These are phyloP conservation scores for Ploceus nigricollis DNA, from an alignment of 2,113 vertebrate species.

Conservation along the genomic window DNA sequence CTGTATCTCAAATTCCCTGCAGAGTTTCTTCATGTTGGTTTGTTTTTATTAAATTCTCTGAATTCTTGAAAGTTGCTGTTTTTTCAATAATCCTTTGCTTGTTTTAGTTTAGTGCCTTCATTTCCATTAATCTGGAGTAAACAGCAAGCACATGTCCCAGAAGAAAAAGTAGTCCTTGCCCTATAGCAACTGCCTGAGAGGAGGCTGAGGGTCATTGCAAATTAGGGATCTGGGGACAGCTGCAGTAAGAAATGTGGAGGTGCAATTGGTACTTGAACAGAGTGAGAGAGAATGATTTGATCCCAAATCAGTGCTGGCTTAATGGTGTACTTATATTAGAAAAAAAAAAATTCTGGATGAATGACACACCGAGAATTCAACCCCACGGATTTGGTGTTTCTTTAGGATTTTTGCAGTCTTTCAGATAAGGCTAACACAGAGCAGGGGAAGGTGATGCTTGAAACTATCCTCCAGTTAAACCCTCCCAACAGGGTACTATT, in stretches of 20 bases:
- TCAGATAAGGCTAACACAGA: accelerated
- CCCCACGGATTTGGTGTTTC: neutral
- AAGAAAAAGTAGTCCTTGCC: neutral
- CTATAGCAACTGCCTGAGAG: neutral
- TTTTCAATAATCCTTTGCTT: neutral
- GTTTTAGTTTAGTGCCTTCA: neutral
- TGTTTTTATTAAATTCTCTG: neutral
- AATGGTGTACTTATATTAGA: neutral
- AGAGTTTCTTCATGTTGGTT: neutral
- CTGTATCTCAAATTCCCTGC: neutral
- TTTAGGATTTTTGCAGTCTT: neutral
- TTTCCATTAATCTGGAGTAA: neutral
- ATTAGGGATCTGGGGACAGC: neutral
- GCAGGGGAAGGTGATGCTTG: neutral
- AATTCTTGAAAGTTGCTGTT: neutral
- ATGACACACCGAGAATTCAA: too few relatives aligned
- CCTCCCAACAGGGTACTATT: neutral
- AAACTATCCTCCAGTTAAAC: neutral
- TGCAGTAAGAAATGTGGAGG: neutral
- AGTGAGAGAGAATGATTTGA: neutral
- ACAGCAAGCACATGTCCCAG: neutral
- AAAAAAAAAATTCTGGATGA: too few relatives aligned
- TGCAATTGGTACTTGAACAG: neutral
- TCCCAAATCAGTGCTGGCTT: neutral
- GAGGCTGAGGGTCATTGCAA: neutral